A percentile compares a stretch with the other conserved stretches of the same genome.
phyloP scores from a whole-genome alignment of 2,113 vertebrate species.

The Typhlomys cinereus region DNA sequence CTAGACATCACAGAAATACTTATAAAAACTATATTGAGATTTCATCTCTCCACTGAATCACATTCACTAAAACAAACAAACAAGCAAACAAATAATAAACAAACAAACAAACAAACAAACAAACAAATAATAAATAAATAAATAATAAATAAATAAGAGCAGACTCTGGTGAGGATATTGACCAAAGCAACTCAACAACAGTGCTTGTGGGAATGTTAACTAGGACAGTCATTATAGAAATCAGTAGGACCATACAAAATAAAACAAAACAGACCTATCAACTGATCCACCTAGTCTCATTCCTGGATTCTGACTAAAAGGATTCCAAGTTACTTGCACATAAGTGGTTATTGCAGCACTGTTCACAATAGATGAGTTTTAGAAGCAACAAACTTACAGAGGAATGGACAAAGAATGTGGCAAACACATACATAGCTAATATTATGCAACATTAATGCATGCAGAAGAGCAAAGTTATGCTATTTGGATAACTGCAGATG shows the following conservation, averaged over 20 bases:
- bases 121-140: no score
- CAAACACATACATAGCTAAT: neutral
- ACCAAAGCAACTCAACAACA: neutral
- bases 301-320: neutral
- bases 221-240: neutral
- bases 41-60: no score
- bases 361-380: neutral
- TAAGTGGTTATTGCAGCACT: neutral
- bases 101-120: no score
- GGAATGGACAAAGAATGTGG: neutral
- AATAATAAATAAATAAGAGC: no score
- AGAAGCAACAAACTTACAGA: neutral
- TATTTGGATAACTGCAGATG: neutral
- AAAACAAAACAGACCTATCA: neutral
- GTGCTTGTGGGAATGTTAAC: neutral
- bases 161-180: rapidly evolving
- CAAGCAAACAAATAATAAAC: no score
- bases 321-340: neutral
- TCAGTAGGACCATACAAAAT: no score
- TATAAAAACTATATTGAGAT: neutral
- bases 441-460: no score
- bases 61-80: neutral
- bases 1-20: neutral
- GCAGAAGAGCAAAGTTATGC: neutral
- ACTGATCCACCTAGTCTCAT: neutral